phyloP scores from a whole-genome alignment of 2,797 vertebrate genomes.

The Zenarchopterus dispar region DNA sequence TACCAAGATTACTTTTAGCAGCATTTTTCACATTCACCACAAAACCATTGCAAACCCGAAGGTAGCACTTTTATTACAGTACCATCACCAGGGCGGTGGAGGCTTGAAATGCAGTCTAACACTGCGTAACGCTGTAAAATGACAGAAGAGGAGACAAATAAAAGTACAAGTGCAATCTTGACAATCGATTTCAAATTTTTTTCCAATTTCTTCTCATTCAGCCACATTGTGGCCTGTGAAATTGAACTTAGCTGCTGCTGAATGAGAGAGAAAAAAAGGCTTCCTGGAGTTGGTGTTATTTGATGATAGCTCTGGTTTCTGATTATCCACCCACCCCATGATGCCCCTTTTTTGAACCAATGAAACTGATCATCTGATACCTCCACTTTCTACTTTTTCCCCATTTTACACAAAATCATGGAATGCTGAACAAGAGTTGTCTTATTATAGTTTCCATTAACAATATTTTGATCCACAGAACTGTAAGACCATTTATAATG shows the following conservation, averaged over 20 bases:
- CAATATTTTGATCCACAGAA: constrained; percentile 46
- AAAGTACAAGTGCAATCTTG: constrained; percentile 87
- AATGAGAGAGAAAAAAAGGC: constrained; percentile 81
- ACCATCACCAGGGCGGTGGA: constrained; percentile 75
- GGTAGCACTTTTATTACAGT: constrained; percentile 20
- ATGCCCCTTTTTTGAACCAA: constrained; percentile 68
- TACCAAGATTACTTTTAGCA: background rate
- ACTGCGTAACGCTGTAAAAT: constrained; percentile 76
- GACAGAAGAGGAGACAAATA: constrained; percentile 85
- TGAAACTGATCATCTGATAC: constrained; percentile 77
- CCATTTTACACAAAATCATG: constrained; percentile 46
- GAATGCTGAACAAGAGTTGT: constrained; percentile 61
- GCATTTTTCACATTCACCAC: constrained; percentile 4
- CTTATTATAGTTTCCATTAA: constrained; percentile 58
- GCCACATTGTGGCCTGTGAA: constrained; percentile 84
- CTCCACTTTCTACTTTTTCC: constrained; percentile 64
- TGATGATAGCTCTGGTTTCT: constrained; percentile 80
- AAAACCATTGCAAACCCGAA: constrained; percentile 16
- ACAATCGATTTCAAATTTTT: constrained; percentile 89
- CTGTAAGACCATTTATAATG: constrained; percentile 19
- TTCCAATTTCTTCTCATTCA: constrained; percentile 85
- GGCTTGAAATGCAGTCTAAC: constrained; percentile 78
- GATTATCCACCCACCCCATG: constrained; percentile 64
- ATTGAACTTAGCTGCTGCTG: constrained; percentile 85
- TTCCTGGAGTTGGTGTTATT: constrained; percentile 75